These are phyloP conservation scores for Ctenosaura bakeri DNA, from an alignment of 2,797 vertebrate species.

Conservation along the genomic window DNA sequence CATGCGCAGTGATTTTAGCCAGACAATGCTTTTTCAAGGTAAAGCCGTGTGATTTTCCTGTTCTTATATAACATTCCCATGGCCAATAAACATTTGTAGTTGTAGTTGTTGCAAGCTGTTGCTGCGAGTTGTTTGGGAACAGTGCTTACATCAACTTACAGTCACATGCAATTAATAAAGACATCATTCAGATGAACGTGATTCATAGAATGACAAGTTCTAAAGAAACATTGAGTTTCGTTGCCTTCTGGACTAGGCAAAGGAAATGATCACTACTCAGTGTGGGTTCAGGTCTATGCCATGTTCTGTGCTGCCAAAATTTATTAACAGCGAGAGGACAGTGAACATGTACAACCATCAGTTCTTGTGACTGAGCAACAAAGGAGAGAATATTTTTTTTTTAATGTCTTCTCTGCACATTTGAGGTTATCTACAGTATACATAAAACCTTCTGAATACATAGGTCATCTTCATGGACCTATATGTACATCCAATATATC, in stretches of 20 bases:
- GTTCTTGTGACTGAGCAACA: not conserved
- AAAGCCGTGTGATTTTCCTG: constrained; percentile 58
- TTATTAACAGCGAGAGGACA: too few relatives aligned
- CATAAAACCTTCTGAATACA: too few relatives aligned
- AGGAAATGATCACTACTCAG: not conserved
- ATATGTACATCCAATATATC: not conserved
- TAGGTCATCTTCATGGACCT: not conserved
- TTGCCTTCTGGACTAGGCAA: not conserved
- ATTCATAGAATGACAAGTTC: not conserved
- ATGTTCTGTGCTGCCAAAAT: not conserved
- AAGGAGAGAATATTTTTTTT: not conserved
- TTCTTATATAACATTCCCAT: not conserved
- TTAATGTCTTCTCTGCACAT: not conserved
- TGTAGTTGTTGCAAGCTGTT: not conserved
- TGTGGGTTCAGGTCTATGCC: not conserved
- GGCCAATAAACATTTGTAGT: not conserved
- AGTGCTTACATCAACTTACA: not conserved
- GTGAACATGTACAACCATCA: not conserved
- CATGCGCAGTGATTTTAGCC: constrained; percentile 98
- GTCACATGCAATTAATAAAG: not conserved
- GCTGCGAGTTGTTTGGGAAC: not conserved
- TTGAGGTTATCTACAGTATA: not conserved
- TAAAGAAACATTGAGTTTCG: not conserved
- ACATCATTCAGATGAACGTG: not conserved
- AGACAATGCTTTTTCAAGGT: constrained; percentile 98